Percentiles rank a stretch among this genome's conserved stretches.
Evolutionary conservation across 2,797 vertebrate genomes (phyloP).

Genomic region (Percopsis omiscomaycus): DNA sequence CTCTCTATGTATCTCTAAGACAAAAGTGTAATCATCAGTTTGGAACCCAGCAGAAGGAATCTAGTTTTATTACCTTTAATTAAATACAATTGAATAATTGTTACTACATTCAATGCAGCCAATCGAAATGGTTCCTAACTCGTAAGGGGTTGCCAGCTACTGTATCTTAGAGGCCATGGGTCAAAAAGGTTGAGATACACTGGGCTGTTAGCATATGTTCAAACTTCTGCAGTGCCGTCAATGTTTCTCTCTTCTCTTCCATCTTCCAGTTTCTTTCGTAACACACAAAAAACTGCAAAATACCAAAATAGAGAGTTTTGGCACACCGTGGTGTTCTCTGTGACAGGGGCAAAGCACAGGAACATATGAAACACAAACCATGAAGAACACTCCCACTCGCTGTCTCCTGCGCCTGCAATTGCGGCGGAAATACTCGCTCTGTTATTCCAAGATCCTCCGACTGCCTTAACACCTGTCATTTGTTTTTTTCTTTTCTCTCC

Average conservation of each 20-base stretch:
- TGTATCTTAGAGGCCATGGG: no score
- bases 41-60: no score
- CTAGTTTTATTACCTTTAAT: no score
- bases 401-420: background rate
- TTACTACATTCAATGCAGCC: no score
- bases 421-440: background rate
- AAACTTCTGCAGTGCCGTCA: background rate
- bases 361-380: background rate
- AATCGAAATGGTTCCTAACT: no score
- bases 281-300: background rate
- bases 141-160: no score
- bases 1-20: no score
- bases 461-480: background rate
- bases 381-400: background rate
- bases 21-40: no score
- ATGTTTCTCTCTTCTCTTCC: background rate
- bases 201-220: no score
- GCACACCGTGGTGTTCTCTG: background rate
- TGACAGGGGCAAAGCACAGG: background rate
- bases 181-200: no score
- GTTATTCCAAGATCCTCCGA: background rate
- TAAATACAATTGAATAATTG: no score
- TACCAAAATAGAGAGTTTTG: conserved; percentile 2
- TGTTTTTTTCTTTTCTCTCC: background rate
- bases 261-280: background rate